Evolutionary conservation across 1,140 invertebrate genomes (phyloP), one percentile per base, ranked within the genome.

Genomic region (Drosophila kanapiae): DNA sequence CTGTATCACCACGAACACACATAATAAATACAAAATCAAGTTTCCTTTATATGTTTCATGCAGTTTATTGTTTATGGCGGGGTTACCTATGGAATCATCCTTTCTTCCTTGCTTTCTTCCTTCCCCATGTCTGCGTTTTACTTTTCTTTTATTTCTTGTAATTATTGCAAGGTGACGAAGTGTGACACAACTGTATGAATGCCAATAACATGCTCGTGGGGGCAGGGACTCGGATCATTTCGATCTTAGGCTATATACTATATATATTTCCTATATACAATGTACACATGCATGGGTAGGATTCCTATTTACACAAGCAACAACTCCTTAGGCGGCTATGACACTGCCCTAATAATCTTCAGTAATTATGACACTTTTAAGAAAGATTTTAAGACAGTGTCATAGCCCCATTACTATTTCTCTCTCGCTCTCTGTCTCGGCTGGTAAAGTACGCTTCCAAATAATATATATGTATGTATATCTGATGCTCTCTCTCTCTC

Each of bases 1-100:
- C 62, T 80, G 77, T 87, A 87, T 87, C 83, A 87, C 83, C 83
- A 87, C 78, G 76, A 82, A 82, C 85, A 85, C 82, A 72, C 51
- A 54, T 54, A 54, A 54, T 72, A 72, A 71, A 80, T 78, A 83
- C 71, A 87, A 78, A 54, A 87, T 87, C 71, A 75, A 69, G 64
- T 49, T 76, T 67, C 74, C 40, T 57, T 68, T 87, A 70, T 54
- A 49, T 67, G 16, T 37, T 23, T 37, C 31, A 67, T 70, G 67
- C 62, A 88, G 80, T 83, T 54, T 87, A 80, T 82, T 87, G 75
- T 74, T 54, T 76, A 67, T 80, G 43, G 49, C 53, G 48, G 42
- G 38, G 35, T 40, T 18, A 54, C 13, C 43, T 14, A 49, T 16
- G 40, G 23, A 33, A 59, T 38, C 42, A 47, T 33, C 13, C 14